Evolutionary conservation across 2,113 vertebrate genomes (phyloP).

Genomic region (Grammomys surdaster): DNA sequence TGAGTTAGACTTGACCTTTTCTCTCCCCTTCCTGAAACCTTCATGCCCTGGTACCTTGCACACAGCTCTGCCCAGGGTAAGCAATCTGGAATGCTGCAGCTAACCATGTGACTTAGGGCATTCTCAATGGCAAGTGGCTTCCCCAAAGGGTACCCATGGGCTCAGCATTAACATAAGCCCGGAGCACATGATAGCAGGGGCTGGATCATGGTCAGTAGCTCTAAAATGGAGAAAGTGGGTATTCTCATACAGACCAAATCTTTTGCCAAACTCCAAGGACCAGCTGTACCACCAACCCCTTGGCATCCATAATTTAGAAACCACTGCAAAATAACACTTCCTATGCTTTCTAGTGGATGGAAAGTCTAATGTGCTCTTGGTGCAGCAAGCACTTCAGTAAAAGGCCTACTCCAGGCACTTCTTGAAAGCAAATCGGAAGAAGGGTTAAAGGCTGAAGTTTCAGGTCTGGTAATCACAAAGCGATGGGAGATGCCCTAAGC

Average conservation of each 20-base stretch:
- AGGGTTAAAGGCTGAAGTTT: conserved; percentile 77
- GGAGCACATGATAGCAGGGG: not conserved
- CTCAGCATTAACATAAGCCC: not conserved
- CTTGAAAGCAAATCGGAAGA: conserved; percentile 79
- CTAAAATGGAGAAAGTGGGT: not conserved
- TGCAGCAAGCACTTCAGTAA: conserved; percentile 72
- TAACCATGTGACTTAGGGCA: not conserved
- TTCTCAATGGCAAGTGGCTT: not conserved
- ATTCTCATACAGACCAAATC: not conserved
- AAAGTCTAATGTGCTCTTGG: conserved; percentile 78
- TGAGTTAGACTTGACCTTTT: not conserved
- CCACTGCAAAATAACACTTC: conserved; percentile 70
- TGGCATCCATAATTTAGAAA: conserved; percentile 76
- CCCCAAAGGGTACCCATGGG: not conserved
- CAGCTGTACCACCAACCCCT: conserved; percentile 60
- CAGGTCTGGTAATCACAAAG: conserved; percentile 78
- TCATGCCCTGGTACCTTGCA: not conserved
- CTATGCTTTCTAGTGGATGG: conserved; percentile 69
- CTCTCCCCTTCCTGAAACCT: not conserved
- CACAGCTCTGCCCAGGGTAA: not conserved
- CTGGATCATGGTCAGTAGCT: not conserved
- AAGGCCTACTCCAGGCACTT: conserved; percentile 74
- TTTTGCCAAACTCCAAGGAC: conserved; percentile 45
- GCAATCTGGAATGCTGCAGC: not conserved
- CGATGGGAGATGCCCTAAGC: conserved; percentile 64